These are phyloP conservation scores for Neolamprologus hecqui DNA, from an alignment of 2,113 vertebrate genomes.

Conservation along the genomic window DNA sequence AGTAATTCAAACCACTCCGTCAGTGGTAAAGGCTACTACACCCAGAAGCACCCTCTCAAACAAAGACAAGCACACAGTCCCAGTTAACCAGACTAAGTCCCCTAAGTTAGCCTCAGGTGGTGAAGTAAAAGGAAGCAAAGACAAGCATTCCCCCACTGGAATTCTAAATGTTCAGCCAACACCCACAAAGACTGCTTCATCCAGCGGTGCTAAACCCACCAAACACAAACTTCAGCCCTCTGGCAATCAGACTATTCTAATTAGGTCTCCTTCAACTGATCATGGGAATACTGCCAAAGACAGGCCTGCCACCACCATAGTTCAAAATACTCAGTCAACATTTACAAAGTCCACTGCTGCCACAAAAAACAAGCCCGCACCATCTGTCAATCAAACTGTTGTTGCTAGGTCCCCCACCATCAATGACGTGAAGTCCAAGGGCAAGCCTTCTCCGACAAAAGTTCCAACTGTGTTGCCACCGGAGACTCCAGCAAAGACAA, in stretches of 20 bases:
- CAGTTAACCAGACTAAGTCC: constrained; percentile 27
- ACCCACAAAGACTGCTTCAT: not conserved
- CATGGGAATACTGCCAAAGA: constrained; percentile 28
- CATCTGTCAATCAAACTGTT: constrained; percentile 28
- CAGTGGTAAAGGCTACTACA: constrained; percentile 5
- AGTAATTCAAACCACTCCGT: constrained; percentile 26
- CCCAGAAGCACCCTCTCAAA: not conserved
- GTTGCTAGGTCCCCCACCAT: not conserved
- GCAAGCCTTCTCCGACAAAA: not conserved
- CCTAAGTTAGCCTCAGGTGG: not conserved
- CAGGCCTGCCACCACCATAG: not conserved
- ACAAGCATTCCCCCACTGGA: constrained; percentile 6
- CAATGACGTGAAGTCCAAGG: constrained; percentile 30
- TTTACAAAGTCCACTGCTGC: not conserved
- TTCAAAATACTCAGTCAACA: constrained; percentile 27
- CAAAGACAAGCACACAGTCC: constrained; percentile 35
- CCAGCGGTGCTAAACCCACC: not conserved
- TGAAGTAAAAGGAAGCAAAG: constrained; percentile 20
- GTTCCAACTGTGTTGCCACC: not conserved
- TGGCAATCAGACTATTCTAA: constrained; percentile 21
- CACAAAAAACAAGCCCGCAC: constrained; percentile 21
- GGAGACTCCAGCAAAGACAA: not conserved
- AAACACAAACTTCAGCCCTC: constrained; percentile 16
- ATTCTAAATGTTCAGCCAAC: constrained; percentile 1
- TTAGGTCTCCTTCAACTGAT: constrained; percentile 3